Conservation (phyloP, 2,797 vertebrate genomes). For the Iguana delicatissima region DNA sequence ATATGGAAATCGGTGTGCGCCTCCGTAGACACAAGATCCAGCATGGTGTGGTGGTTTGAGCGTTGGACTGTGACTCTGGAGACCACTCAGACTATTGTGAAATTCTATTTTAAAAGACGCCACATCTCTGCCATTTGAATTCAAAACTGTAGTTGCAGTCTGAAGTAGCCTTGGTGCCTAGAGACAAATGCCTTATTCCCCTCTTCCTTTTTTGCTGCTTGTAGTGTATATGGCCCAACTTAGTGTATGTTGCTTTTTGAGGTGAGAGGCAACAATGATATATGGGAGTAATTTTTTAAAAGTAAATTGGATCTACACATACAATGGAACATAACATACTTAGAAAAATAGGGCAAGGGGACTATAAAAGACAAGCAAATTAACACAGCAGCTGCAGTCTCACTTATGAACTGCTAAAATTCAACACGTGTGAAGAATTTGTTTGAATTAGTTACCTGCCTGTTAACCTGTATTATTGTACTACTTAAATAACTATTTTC, state of each 20-base stretch:
- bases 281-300: slow-evolving; percentile 34
- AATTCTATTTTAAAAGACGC: slow-evolving; percentile 24
- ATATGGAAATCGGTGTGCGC: not conserved
- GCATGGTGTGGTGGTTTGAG: too few relatives aligned
- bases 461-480: too few relatives aligned
- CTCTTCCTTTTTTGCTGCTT: not conserved
- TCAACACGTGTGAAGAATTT: not conserved
- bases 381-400: not conserved
- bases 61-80: too few relatives aligned
- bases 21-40: not conserved
- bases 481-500: not conserved
- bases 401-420: slow-evolving; percentile 40
- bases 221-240: not conserved
- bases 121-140: slow-evolving; percentile 17
- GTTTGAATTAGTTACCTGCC: not conserved
- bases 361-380: slow-evolving; percentile 29
- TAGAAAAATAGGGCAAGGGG: slow-evolving; percentile 13
- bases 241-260: slow-evolving; percentile 51
- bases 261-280: slow-evolving; percentile 15
- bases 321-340: not conserved
- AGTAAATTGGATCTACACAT: slow-evolving; percentile 47
- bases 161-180: slow-evolving; percentile 27
- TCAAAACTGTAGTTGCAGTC: slow-evolving; percentile 32
- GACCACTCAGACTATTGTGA: not conserved
- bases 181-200: not conserved